Base-by-base conservation (phyloP, 1,140 invertebrate species). In the Drosophila miranda region DNA sequence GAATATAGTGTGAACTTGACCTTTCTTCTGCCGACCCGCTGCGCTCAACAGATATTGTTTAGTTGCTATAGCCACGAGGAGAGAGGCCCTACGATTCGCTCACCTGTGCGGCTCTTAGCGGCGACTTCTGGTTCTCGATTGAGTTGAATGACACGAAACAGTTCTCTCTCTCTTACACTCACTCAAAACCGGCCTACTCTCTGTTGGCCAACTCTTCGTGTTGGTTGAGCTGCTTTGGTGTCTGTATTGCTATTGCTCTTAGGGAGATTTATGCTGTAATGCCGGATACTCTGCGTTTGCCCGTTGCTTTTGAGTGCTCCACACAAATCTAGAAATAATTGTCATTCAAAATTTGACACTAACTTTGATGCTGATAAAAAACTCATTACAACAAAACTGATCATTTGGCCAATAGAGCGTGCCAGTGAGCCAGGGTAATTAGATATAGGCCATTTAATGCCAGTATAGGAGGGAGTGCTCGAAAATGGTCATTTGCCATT, bases 401-500 rank as follows among this genome's bases (percentile, higher is more conserved):
- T 74, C 59, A 55, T 48, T 75, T 75, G 42, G 55, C 54, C 54
- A 75, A 74, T 74, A 58, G 61, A 75, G 72, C 60, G 61, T 75
- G 61, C 46, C 23, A 49, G 21, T 51, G 30, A 54, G 41, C 28
- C 23, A 14, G 48, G 19, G 34, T 34, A 71, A 71, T 60, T 67
- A 45, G 16, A 26, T 14, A 11, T 41, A 28, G 34, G 43, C 19
- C n/a, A 28, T 28, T 34, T 56, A 61, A 70, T 59, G 62, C 51
- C 49, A 68, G 71, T 41, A 49, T 34, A 28, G 19, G 23, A 9
- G 30, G 19, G n/a, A 13, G 26, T 13, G 14, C 30, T 45, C 56
- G 82, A 82, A 87, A 87, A 66, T 82, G 60, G 75, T 82, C 63
- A 82, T 86, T 87, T 78, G 74, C 74, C 81, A 78, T 71, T 78